Evolutionary conservation across 2,888 invertebrate genomes (phyloP).

Genomic region (Phengaris arion): DNA sequence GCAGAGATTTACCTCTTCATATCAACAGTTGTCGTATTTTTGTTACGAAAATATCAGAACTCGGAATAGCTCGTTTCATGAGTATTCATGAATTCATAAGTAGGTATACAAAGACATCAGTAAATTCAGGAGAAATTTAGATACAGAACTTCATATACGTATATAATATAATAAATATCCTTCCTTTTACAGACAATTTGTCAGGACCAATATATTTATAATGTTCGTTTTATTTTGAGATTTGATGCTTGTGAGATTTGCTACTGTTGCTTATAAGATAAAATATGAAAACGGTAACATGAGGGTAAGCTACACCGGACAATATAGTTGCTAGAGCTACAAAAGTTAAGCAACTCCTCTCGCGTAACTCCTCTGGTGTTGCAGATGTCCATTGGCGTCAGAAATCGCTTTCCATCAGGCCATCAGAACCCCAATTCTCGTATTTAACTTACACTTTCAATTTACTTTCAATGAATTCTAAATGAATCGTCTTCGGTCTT

Average conservation of each 20-base stretch:
- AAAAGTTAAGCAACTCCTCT: no score
- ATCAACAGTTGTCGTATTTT: conserved; percentile 10
- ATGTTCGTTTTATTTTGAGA: not conserved
- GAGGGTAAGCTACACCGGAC: no score
- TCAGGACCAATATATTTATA: not conserved
- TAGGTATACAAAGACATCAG: not conserved
- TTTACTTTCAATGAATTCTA: no score
- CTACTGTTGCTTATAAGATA: not conserved
- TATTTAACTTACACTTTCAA: no score
- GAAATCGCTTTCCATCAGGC: no score
- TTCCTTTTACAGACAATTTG: conserved; percentile 6
- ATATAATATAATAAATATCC: conserved; percentile 4
- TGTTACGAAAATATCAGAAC: not conserved
- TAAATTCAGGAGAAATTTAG: not conserved
- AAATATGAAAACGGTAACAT: no score
- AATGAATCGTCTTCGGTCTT: no score
- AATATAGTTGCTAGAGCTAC: no score
- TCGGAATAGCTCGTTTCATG: not conserved
- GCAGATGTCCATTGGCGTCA: no score
- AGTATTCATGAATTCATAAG: conserved; percentile 14
- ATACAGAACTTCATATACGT: not conserved
- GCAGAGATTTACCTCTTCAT: conserved; percentile 5
- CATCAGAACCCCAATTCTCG: no score
- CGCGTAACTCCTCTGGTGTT: no score
- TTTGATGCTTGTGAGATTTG: not conserved